Evolutionary conservation across 37 sponge, comb jelly and placozoan species (phyloP), one percentile per base, ranked within the genome.

Genomic region (Oscarella lobularis): DNA sequence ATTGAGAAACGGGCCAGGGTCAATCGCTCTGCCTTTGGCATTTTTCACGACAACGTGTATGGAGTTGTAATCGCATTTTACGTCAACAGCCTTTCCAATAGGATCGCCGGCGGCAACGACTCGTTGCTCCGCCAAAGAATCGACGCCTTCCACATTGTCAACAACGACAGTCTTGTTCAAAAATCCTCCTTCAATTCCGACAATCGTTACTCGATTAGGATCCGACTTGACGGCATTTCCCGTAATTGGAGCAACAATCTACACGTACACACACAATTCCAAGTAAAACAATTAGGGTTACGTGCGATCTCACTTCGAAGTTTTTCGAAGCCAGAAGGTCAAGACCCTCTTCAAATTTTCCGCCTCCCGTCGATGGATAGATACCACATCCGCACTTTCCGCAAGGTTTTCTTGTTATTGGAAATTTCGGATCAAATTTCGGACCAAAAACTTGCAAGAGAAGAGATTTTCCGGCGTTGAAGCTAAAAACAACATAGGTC

Each of bases 181-280:
- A 54, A 77, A 73, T 60, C 81, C 76, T 38, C 76, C 77, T 41
- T 83, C 87, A 1, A 66, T 55, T 27, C 85, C 84, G 0, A 39
- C 66, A 9, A 90, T 32, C 27, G 67, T 66, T 67, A 90, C 73
- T 33, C 70, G 68, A 33, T 34, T 66, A 2, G 67, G 32, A 4
- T 55, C 34, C 32, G 48, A 66, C 39, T 82, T 75, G 9, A 32
- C 71, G 41, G 54, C 39, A 30, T 41, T 32, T 3, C 82, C 85
- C 74, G 87, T 77, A 60, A 90, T 31, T 33, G 91, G 91, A 39
- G 85, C 41, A 31, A 74, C n/a, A 48, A 86, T 38, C 86, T 85
- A 74, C 75, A 74, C 2, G 32, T 65, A 39, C 31, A 1, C 55
- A 76, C 67, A 35, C 68, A 35, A 34, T n/a, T n/a, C n/a, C n/a